Evolutionary conservation across 2,113 vertebrate genomes (phyloP).

Genomic region (rabbit (Oryctolagus cuniculus)): DNA sequence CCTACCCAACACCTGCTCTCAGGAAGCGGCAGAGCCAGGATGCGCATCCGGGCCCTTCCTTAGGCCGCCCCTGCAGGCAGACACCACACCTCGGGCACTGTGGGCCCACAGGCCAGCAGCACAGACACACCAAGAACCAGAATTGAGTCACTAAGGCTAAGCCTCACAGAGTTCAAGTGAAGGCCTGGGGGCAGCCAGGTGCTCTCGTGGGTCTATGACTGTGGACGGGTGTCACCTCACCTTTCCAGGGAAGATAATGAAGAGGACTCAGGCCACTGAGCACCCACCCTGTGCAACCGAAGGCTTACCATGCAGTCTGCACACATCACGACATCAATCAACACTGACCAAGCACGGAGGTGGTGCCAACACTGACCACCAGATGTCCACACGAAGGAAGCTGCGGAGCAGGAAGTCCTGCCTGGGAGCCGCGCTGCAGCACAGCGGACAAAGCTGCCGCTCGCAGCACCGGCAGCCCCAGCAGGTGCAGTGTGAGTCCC

Average conservation of each 20-base stretch:
- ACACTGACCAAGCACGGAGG: background rate
- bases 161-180: background rate
- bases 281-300: background rate
- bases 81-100: background rate
- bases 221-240: background rate
- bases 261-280: background rate
- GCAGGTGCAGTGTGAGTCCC: too few species aligned
- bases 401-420: constrained; percentile 58
- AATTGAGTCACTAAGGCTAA: background rate
- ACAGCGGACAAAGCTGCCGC: too few species aligned
- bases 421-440: too few species aligned
- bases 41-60: background rate
- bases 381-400: background rate
- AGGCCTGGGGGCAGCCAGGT: background rate
- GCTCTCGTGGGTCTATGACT: background rate
- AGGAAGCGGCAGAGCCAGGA: background rate
- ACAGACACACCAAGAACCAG: background rate
- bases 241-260: background rate
- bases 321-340: background rate
- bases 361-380: background rate
- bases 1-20: background rate
- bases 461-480: too few species aligned
- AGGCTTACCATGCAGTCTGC: background rate
- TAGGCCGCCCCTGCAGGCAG: background rate
- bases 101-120: background rate